A percentile compares a stretch with the other conserved stretches of the same genome.
These are phyloP conservation scores for Procavia capensis DNA, from an alignment of 2,113 vertebrate genomes.

Conservation along the genomic window DNA sequence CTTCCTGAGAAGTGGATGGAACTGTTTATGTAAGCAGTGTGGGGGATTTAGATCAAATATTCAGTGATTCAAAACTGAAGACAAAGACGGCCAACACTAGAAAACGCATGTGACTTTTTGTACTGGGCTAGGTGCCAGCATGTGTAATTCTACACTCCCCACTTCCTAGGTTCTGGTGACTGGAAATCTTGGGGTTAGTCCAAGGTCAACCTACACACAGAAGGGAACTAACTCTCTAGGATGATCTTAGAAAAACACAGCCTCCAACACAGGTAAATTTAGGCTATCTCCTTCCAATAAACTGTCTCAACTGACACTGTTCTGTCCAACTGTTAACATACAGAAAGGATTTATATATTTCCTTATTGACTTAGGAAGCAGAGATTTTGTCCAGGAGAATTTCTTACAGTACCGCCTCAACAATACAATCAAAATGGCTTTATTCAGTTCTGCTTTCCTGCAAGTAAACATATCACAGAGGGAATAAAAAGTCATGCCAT, in stretches of 20 bases:
- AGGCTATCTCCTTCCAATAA: not conserved
- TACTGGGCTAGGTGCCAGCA: slow-evolving; percentile 29
- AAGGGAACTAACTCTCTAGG: not conserved
- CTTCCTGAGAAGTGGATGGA: slow-evolving; percentile 58
- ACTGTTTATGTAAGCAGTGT: slow-evolving; percentile 60
- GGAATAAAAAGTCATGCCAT: slow-evolving; percentile 64
- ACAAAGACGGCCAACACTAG: slow-evolving; percentile 4
- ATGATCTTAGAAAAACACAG: slow-evolving; percentile 34
- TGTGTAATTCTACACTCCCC: slow-evolving; percentile 44
- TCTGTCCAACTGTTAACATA: not conserved
- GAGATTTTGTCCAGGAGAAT: slow-evolving; percentile 22
- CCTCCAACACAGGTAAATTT: not conserved
- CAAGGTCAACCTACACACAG: slow-evolving; percentile 38
- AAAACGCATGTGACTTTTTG: not conserved
- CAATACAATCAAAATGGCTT: not conserved
- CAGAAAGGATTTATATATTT: not conserved
- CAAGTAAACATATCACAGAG: slow-evolving; percentile 50
- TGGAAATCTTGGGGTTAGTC: slow-evolving; percentile 62
- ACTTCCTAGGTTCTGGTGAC: slow-evolving; percentile 45
- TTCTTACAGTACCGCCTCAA: not conserved
- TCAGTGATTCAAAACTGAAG: slow-evolving; percentile 52
- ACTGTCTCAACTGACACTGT: not conserved
- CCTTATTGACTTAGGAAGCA: not conserved
- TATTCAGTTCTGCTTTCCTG: not conserved
- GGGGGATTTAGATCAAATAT: slow-evolving; percentile 63